phyloP scores from a whole-genome alignment of 2,888 invertebrate species.

The Omphaloscelis lunosa region DNA sequence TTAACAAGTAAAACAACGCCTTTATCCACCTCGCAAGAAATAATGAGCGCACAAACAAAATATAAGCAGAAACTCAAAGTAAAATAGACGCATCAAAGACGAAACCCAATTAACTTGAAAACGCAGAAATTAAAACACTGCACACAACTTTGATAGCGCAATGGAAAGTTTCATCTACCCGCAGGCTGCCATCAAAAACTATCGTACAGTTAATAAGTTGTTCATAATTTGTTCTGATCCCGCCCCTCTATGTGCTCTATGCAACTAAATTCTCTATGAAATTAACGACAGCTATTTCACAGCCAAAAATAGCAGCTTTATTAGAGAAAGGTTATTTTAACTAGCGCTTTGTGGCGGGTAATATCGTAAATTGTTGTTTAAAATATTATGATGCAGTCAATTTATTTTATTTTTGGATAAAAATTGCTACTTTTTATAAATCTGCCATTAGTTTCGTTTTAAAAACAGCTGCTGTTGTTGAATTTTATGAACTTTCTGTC shows the following conservation, averaged over 20 bases:
- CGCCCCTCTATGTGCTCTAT: constrained; percentile 28
- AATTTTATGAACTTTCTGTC: not conserved
- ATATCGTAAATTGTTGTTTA: constrained; percentile 51
- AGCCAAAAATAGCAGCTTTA: constrained; percentile 50
- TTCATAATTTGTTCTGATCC: constrained; percentile 61
- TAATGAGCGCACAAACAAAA: constrained; percentile 30
- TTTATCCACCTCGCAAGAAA: constrained; percentile 2
- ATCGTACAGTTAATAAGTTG: constrained; percentile 62
- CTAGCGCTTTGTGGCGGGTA: constrained; percentile 38
- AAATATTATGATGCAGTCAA: constrained; percentile 13
- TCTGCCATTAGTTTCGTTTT: not conserved
- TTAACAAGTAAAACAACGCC: constrained; percentile 12
- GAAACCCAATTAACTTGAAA: constrained; percentile 30
- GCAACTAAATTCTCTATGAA: constrained; percentile 53
- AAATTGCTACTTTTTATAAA: not conserved
- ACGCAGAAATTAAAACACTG: constrained; percentile 37
- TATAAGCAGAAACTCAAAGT: constrained; percentile 10
- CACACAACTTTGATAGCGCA: constrained; percentile 41
- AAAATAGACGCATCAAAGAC: constrained; percentile 14
- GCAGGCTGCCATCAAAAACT: constrained; percentile 63
- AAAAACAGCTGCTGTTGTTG: not conserved
- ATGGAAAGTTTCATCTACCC: constrained; percentile 34
- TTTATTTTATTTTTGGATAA: constrained; percentile 38
- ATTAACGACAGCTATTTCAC: constrained; percentile 57
- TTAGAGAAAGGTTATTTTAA: constrained; percentile 55